Evolutionary conservation across 2,797 vertebrate species (phyloP), one percentile per base, ranked within the genome.

Genomic region (Anniella stebbinsi): DNA sequence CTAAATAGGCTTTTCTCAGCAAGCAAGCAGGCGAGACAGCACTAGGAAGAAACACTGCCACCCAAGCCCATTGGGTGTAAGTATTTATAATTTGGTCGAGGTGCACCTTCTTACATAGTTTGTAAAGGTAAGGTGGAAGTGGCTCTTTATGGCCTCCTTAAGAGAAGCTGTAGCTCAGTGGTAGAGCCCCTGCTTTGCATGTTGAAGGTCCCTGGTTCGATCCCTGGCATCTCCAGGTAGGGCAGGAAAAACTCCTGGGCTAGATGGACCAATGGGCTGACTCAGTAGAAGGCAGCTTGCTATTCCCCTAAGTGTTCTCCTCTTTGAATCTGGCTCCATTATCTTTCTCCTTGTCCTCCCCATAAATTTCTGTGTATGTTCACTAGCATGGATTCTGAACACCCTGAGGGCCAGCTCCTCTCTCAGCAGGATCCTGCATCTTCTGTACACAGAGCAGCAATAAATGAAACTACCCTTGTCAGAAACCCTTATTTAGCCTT

Each of bases 401-500:
- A 17, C 51, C 51, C 75, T 70, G 23, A 80, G 41, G 51, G 9
- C 76, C 8, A 81, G 23, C 54, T 81, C 51, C 28, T 81, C 36
- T 81, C 80, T 81, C 77, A 75, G 25, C 45, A 45, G 84, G 30
- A 48, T 80, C 45, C 67, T 72, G 48, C 3, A 57, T 57, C 30
- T 75, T 86, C 69, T 81, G 9, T 38, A 73, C 13, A 11, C 2
- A 51, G 54, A 81, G 51, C 38, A 82, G 57, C 45, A 90, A 82
- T 81, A 86, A 66, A 75, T 87, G 69, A 90, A 72, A 81, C 7
- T 54, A 54, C 57, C 70, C 84, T 66, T 87, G 54, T 9, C 48
- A 36, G 36, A 41, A 89, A 67, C 48, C 33, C 25, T 72, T 21
- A 73, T 38, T 63, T 66, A 78, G 66, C 8, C 30, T 75, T 80